A percentile compares a stretch with the other conserved stretches of the same genome.
Conservation (phyloP, 2,113 vertebrate genomes). For the Promerops cafer region DNA sequence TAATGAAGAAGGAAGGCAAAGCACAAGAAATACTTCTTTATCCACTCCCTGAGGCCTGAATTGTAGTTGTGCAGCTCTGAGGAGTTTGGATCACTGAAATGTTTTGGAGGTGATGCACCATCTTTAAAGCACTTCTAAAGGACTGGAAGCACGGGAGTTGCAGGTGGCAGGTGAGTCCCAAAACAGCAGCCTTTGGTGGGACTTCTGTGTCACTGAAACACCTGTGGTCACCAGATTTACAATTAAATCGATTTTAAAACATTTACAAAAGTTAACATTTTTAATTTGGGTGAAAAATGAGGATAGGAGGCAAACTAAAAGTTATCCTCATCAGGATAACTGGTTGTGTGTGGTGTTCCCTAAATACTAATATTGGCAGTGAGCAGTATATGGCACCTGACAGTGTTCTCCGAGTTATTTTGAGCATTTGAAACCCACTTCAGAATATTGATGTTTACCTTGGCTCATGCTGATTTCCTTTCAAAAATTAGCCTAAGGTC, state of each 20-base stretch:
- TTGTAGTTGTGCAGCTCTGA: background rate
- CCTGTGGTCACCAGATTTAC: fast-evolving
- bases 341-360: background rate
- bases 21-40: background rate
- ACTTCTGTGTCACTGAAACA: background rate
- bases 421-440: background rate
- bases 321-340: background rate
- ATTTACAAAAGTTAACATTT: background rate
- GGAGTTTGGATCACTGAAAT: background rate
- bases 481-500: fast-evolving
- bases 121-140: background rate
- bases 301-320: background rate
- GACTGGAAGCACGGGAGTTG: background rate
- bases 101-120: background rate
- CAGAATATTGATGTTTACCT: background rate
- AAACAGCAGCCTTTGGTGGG: background rate
- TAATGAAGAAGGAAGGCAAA: background rate
- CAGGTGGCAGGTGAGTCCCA: background rate
- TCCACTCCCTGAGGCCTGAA: background rate
- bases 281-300: background rate
- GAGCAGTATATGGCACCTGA: background rate
- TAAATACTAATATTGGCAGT: background rate
- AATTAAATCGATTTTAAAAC: background rate
- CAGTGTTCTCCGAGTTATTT: background rate
- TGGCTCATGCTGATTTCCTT: background rate